Evolutionary conservation across 2,797 vertebrate genomes (phyloP).

Genomic region (Heterohyrax brucei): DNA sequence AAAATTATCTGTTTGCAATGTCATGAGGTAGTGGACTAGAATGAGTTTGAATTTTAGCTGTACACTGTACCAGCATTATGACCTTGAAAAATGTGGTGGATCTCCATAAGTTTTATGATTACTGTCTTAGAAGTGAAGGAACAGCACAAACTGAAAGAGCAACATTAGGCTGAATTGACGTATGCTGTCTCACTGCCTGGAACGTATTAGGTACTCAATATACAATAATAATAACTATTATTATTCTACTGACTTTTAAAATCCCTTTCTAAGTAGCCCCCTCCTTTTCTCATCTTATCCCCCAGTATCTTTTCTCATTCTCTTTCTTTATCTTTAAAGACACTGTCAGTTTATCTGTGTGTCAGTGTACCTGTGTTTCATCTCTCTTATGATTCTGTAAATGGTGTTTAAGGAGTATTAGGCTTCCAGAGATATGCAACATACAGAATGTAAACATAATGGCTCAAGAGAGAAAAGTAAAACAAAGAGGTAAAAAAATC

Average conservation of each 20-base stretch:
- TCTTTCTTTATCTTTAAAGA: not conserved
- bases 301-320: not conserved
- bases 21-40: not conserved
- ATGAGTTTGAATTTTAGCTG: not conserved
- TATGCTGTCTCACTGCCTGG: not conserved
- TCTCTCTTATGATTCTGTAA: not conserved
- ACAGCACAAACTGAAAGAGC: not conserved
- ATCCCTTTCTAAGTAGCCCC: fast-evolving
- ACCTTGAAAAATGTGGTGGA: constrained; percentile 31
- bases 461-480: not conserved
- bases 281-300: not conserved
- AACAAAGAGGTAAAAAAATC: not conserved
- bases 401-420: constrained; percentile 23
- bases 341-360: constrained; percentile 21
- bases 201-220: not conserved
- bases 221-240: not conserved
- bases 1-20: not conserved
- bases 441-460: not conserved
- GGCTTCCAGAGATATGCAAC: not conserved
- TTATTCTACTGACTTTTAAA: not conserved
- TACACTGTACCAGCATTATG: not conserved
- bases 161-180: not conserved
- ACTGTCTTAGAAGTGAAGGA: constrained; percentile 32
- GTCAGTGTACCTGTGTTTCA: not conserved
- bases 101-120: not conserved